These are phyloP conservation scores for Drosophila anomalata DNA, from an alignment of 2,888 invertebrate species.

Conservation along the genomic window DNA sequence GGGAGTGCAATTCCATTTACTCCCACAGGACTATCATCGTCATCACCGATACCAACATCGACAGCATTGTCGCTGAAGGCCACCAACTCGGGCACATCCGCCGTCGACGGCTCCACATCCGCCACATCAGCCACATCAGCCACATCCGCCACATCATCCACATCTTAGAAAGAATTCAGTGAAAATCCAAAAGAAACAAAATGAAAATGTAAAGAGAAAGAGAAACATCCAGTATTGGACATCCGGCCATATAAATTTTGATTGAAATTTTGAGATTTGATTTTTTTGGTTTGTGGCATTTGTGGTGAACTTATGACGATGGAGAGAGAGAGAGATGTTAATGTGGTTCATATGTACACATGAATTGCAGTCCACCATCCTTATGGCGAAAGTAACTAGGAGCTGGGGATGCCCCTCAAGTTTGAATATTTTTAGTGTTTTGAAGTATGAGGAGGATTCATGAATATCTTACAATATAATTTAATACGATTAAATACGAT, in stretches of 20 bases:
- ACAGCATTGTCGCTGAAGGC: slow-evolving; percentile 54
- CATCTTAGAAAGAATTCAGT: slow-evolving; percentile 42
- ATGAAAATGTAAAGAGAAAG: slow-evolving; percentile 54
- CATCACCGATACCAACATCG: slow-evolving; percentile 36
- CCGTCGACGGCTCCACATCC: slow-evolving; percentile 42
- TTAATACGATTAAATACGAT: neutral
- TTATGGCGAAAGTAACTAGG: neutral
- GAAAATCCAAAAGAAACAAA: slow-evolving; percentile 59
- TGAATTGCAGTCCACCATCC: slow-evolving; percentile 13
- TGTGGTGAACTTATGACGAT: slow-evolving; percentile 46
- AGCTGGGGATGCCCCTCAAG: neutral
- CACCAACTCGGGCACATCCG: slow-evolving; percentile 60
- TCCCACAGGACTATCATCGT: slow-evolving; percentile 17
- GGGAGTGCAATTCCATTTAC: slow-evolving; percentile 42
- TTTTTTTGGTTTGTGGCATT: slow-evolving; percentile 14
- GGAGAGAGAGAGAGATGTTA: slow-evolving; percentile 23
- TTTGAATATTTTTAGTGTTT: neutral
- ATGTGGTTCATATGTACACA: slow-evolving; percentile 37
- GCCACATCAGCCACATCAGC: slow-evolving; percentile 11
- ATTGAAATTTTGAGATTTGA: slow-evolving; percentile 59
- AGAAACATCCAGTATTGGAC: slow-evolving; percentile 46
- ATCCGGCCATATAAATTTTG: slow-evolving; percentile 45
- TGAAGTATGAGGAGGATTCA: neutral
- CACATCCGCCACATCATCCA: slow-evolving; percentile 30
- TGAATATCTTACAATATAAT: neutral